A percentile compares a stretch with the other conserved stretches of the same genome.
These are phyloP conservation scores for Auanema freiburgensis DNA, from an alignment of 2,888 invertebrate genomes.

Conservation along the genomic window DNA sequence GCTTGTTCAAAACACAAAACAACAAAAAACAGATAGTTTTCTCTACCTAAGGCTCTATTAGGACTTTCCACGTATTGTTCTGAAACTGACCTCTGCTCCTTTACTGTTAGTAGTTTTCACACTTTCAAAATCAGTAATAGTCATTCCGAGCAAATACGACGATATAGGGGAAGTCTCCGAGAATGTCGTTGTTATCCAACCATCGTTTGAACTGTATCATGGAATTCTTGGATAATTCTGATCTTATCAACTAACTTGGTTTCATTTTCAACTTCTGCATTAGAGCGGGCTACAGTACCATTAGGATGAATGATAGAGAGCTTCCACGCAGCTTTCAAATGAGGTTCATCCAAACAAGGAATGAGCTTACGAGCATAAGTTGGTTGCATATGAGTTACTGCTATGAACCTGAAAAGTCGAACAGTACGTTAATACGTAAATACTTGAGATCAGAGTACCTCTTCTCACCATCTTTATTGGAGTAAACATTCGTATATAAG, in stretches of 20 bases:
- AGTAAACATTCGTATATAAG: constrained; percentile 45
- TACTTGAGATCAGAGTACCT: no score
- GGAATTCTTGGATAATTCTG: not conserved
- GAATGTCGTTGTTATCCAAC: constrained; percentile 71
- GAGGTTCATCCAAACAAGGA: constrained; percentile 37
- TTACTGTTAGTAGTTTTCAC: constrained; percentile 72
- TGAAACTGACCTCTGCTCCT: constrained; percentile 72
- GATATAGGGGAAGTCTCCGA: constrained; percentile 73
- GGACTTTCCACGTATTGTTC: no score
- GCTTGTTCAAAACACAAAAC: no score
- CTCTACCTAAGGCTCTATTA: no score
- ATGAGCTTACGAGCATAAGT: constrained; percentile 22
- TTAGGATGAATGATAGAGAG: constrained; percentile 27
- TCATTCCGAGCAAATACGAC: constrained; percentile 82
- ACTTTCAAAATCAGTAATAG: constrained; percentile 79
- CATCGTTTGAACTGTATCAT: constrained; percentile 68
- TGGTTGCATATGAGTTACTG: constrained; percentile 23
- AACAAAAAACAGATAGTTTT: no score
- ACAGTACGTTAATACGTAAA: no score
- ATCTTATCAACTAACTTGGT: constrained; percentile 14
- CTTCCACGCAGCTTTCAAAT: constrained; percentile 20
- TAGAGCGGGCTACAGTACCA: constrained; percentile 15
- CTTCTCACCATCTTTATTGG: constrained; percentile 34
- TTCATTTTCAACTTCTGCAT: constrained; percentile 20
- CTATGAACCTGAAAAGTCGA: constrained; percentile 21